Evolutionary conservation across 92 coral and sea anemone species (phyloP).

Genomic region (Meandrina meandrites): DNA sequence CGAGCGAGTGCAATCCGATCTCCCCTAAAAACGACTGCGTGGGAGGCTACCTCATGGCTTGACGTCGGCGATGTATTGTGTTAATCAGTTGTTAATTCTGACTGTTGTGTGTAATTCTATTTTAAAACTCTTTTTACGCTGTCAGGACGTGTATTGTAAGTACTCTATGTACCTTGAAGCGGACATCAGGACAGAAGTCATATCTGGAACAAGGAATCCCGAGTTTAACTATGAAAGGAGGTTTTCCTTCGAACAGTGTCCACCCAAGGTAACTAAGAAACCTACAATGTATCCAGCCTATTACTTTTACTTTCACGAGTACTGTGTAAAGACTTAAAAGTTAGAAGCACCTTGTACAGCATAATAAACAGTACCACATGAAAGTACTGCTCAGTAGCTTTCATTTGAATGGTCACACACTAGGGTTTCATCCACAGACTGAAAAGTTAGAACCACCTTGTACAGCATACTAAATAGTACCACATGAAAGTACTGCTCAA

Average conservation of each 20-base stretch:
- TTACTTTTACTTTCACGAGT: not conserved
- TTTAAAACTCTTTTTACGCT: not conserved
- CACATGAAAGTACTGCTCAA: not conserved
- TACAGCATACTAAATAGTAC: not conserved
- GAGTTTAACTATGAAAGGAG: slow-evolving; percentile 89
- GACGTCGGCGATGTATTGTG: too few species aligned
- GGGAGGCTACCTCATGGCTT: too few species aligned
- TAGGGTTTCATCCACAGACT: too few species aligned
- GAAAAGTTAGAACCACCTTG: too few species aligned
- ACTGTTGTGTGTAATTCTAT: not conserved
- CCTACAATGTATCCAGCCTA: too few species aligned
- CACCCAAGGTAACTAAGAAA: slow-evolving; percentile 68
- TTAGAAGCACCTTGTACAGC: too few species aligned
- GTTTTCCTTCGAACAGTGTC: slow-evolving; percentile 76
- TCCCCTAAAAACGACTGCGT: too few species aligned
- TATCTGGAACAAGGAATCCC: slow-evolving; percentile 90
- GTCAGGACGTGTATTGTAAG: slow-evolving; percentile 72
- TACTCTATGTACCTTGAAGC: slow-evolving; percentile 80
- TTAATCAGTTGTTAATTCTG: not conserved
- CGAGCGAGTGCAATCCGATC: too few species aligned
- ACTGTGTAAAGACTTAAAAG: not conserved
- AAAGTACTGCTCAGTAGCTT: too few species aligned
- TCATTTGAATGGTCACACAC: too few species aligned
- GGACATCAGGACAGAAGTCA: slow-evolving; percentile 69
- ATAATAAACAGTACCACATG: too few species aligned